Percentiles rank a stretch among this genome's conserved stretches.
phyloP scores from a whole-genome alignment of 1,140 invertebrate genomes.

The Ruditapes philippinarum region DNA sequence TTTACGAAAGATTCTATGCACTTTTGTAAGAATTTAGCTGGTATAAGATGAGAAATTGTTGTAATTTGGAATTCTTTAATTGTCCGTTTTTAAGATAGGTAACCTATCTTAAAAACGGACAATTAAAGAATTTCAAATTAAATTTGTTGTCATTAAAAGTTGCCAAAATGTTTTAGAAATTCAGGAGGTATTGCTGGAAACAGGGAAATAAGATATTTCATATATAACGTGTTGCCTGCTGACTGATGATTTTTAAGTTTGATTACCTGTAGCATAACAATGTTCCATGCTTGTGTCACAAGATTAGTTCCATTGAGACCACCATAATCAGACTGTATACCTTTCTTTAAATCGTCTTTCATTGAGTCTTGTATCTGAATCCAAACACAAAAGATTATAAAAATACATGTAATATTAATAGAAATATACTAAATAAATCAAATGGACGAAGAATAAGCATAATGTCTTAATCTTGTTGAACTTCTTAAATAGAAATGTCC shows the following conservation, averaged over 20 bases:
- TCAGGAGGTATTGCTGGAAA: too few species aligned
- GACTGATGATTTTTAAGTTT: neutral
- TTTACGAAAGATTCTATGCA: too few species aligned
- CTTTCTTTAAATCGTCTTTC: conserved; percentile 26
- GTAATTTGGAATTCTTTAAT: neutral
- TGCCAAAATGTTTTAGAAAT: neutral
- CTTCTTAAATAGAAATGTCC: too few species aligned
- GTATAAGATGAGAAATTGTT: too few species aligned
- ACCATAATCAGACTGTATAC: conserved; percentile 43
- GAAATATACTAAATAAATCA: too few species aligned
- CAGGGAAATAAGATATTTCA: too few species aligned
- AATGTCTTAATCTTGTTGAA: too few species aligned
- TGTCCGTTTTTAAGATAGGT: neutral
- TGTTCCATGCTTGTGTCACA: conserved; percentile 53
- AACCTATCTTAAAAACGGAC: neutral
- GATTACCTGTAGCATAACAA: conserved; percentile 59
- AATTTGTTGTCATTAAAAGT: neutral
- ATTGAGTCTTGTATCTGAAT: conserved; percentile 34
- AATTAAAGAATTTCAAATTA: neutral
- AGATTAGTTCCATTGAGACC: conserved; percentile 62
- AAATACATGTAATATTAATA: too few species aligned
- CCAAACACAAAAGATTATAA: neutral
- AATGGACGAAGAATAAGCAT: too few species aligned
- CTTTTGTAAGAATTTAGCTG: too few species aligned
- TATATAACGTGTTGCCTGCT: too few species aligned